Evolutionary conservation across 2,888 invertebrate genomes (phyloP), one percentile per base, ranked within the genome.

Genomic region (Luperina testacea): DNA sequence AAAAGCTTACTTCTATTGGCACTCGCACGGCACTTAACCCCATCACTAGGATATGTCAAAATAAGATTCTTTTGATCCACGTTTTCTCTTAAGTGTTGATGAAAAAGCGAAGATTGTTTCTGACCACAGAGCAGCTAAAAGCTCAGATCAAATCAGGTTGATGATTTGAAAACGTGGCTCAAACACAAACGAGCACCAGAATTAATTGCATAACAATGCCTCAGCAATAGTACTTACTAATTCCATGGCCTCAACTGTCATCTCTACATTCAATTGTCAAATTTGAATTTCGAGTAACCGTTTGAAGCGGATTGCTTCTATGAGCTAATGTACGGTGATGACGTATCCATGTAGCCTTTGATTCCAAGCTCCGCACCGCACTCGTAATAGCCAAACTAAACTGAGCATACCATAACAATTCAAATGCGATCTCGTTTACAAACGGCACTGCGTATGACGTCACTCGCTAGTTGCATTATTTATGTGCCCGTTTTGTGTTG

Each of bases 381-480:
- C 75, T 88, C 72, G 84, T 85, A 85, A 85, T 85, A 88, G 85
- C 88, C 82, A 82, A 85, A 88, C 86, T 85, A 85, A 88, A 89
- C 89, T 84, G 83, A 84, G 86, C 88, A 83, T 83, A 89, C 82
- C 89, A 92, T 91, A 92, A 92, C 94, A 92, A 94, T 94, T 94
- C 92, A 94, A 93, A 93, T 92, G 92, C 91, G 91, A 91, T 90
- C 91, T 92, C 92, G 91, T 92, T 93, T 93, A 92, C 93, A 92
- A 94, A 92, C 92, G 93, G 92, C 90, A 89, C 95, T 96, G 96
- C 87, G 87, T 83, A 89, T 96, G 96, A 96, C 96, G 95, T 95
- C 94, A 94, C 93, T 89, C 90, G 88, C 89, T 90, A 92, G 90
- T 92, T 92, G 93, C 94, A 94, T 96, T 96, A 96, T 96, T 96